These are phyloP conservation scores for Adelphocoris suturalis DNA, from an alignment of 2,888 invertebrate genomes.

Conservation along the genomic window DNA sequence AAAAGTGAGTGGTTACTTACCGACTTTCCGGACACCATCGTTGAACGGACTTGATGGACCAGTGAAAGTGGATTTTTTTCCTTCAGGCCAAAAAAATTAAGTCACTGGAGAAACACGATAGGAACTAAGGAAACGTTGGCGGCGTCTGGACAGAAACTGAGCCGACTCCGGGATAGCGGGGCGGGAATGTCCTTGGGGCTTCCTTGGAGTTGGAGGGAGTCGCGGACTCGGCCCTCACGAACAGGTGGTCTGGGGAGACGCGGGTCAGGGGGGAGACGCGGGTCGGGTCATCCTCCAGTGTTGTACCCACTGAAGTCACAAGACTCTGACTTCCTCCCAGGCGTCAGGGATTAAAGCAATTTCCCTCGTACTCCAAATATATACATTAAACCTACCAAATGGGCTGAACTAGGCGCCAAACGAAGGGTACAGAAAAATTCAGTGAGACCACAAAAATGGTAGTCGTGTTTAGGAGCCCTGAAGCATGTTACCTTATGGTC, in stretches of 20 bases:
- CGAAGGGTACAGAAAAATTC: too few species aligned
- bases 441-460: too few species aligned
- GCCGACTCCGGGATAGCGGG: neutral
- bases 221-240: neutral
- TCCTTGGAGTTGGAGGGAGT: constrained; percentile 35
- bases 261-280: neutral
- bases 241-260: constrained; percentile 2
- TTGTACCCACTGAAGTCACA: constrained; percentile 6
- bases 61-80: constrained; percentile 41
- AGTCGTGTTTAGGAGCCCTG: too few species aligned
- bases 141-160: constrained; percentile 50
- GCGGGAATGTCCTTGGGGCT: constrained; percentile 51
- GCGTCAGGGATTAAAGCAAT: neutral
- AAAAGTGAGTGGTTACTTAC: neutral
- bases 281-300: neutral
- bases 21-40: constrained; percentile 70
- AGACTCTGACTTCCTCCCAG: constrained; percentile 4
- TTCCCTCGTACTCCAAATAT: too few species aligned
- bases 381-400: too few species aligned
- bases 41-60: constrained; percentile 14
- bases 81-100: neutral
- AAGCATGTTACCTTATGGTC: too few species aligned
- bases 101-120: constrained; percentile 18
- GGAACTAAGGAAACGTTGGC: constrained; percentile 41
- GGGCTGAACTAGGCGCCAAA: too few species aligned